A percentile compares a stretch with the other conserved stretches of the same genome.
Conservation (phyloP, 2,888 invertebrate genomes). For the Tanytarsus gracilentus region DNA sequence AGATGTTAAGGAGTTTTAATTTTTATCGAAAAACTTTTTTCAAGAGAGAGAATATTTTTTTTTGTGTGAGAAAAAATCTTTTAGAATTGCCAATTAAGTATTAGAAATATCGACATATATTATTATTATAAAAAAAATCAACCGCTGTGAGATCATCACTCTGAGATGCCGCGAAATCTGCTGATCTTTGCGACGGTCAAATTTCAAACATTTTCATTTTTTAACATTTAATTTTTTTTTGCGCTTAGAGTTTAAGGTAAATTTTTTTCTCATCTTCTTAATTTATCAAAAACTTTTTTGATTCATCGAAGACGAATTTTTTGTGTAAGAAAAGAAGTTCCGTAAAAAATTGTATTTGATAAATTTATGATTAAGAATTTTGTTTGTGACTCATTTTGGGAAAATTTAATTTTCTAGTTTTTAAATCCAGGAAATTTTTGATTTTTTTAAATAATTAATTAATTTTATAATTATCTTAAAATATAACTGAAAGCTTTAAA, state of each 20-base stretch:
- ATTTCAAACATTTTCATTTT: not conserved
- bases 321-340: too few species aligned
- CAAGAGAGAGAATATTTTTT: too few species aligned
- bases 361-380: too few species aligned
- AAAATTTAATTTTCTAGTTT: too few species aligned
- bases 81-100: constrained; percentile 24
- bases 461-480: too few species aligned
- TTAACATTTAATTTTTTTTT: not conserved
- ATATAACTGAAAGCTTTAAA: too few species aligned
- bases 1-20: not conserved
- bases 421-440: too few species aligned
- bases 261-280: not conserved
- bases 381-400: too few species aligned
- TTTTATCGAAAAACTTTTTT: not conserved
- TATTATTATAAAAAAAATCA: not conserved
- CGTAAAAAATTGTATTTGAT: too few species aligned
- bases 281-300: not conserved
- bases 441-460: too few species aligned
- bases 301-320: too few species aligned
- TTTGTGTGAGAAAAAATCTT: too few species aligned
- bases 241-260: not conserved
- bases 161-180: not conserved
- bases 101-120: not conserved
- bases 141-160: constrained; percentile 21
- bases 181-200: not conserved